Percentiles rank a stretch among this genome's conserved stretches.
phyloP scores from a whole-genome alignment of 2,797 vertebrate species.

The Pempheris klunzingeri region DNA sequence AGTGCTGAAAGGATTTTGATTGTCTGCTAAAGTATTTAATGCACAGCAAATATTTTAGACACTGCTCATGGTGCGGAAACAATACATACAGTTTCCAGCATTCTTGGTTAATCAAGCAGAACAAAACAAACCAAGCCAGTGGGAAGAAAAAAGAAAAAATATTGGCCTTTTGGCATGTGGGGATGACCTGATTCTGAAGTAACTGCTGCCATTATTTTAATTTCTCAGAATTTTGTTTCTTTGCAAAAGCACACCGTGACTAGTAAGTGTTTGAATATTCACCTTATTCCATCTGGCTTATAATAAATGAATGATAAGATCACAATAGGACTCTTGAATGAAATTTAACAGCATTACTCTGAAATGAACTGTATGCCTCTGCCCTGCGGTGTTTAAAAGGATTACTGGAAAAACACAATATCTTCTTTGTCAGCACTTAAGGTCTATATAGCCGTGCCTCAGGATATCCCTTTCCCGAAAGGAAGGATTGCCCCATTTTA shows the following conservation, averaged over 20 bases:
- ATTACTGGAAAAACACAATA: slow-evolving; percentile 88
- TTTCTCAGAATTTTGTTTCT: slow-evolving; percentile 35
- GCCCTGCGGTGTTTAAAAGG: slow-evolving; percentile 82
- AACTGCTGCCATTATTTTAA: slow-evolving; percentile 59
- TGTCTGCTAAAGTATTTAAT: slow-evolving; percentile 86
- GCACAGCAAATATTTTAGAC: slow-evolving; percentile 86
- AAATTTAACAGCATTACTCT: slow-evolving; percentile 73
- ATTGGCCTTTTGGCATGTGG: slow-evolving; percentile 47
- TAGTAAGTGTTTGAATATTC: slow-evolving; percentile 40
- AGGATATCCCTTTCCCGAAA: slow-evolving; percentile 89
- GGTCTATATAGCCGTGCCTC: slow-evolving; percentile 87
- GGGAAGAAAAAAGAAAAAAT: slow-evolving; percentile 53
- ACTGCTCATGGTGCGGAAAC: slow-evolving; percentile 83
- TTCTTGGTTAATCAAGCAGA: slow-evolving; percentile 85
- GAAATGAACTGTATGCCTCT: slow-evolving; percentile 80
- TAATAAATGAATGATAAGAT: slow-evolving; percentile 71
- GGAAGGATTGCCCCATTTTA: slow-evolving; percentile 85
- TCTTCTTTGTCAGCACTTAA: slow-evolving; percentile 90
- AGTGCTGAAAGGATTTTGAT: slow-evolving; percentile 85
- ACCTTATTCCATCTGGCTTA: slow-evolving; percentile 30
- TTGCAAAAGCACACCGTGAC: slow-evolving; percentile 31
- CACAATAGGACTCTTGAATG: slow-evolving; percentile 66
- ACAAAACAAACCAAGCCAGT: slow-evolving; percentile 82
- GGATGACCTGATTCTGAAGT: slow-evolving; percentile 65
- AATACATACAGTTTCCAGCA: slow-evolving; percentile 81